phyloP scores from a whole-genome alignment of 2,888 invertebrate genomes.

The Ferdinandea cuprea region DNA sequence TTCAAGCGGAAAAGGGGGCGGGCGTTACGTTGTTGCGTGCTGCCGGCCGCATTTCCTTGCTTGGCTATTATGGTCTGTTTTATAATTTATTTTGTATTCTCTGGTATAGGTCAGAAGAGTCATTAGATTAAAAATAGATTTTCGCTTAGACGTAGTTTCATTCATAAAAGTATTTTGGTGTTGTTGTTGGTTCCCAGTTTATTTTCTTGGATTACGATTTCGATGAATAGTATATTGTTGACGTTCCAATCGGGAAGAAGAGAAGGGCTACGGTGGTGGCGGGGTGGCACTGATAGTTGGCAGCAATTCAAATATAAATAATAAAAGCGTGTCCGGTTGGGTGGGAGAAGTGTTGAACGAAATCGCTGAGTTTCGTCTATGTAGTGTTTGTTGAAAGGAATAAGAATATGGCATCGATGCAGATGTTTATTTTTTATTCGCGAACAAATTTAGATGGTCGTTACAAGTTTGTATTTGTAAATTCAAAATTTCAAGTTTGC shows the following conservation, averaged over 20 bases:
- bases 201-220: constrained; percentile 54
- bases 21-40: constrained; percentile 1
- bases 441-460: constrained; percentile 3
- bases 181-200: constrained; percentile 21
- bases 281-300: constrained; percentile 43
- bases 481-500: constrained; percentile 16
- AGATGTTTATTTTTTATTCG: constrained; percentile 32
- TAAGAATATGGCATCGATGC: constrained; percentile 7
- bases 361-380: constrained; percentile 12
- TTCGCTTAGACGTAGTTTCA: constrained; percentile 32
- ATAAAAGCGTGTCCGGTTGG: constrained; percentile 55
- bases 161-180: constrained; percentile 53
- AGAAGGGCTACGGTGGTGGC: not conserved
- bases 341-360: constrained; percentile 4
- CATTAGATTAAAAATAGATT: constrained; percentile 66
- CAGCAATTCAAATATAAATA: constrained; percentile 54
- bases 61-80: not conserved
- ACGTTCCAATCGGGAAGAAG: constrained; percentile 23
- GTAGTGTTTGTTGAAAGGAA: constrained; percentile 17
- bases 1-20: constrained; percentile 19
- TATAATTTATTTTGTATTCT: constrained; percentile 9
- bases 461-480: not conserved
- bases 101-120: constrained; percentile 54
- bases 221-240: constrained; percentile 58
- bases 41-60: constrained; percentile 1